Conservation (phyloP, 1,140 invertebrate genomes). For the Ericerus pela region DNA sequence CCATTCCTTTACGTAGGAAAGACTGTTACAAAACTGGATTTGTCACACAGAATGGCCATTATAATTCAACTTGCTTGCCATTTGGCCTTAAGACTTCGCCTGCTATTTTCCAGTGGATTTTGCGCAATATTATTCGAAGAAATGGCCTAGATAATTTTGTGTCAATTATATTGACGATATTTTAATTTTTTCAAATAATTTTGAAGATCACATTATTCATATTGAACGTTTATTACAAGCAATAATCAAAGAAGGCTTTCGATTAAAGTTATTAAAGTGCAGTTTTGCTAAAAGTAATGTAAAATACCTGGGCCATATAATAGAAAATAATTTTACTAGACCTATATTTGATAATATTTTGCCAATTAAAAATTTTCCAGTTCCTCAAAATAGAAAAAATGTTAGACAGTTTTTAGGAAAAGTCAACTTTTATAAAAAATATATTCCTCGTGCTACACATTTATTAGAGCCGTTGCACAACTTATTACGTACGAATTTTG, state of each 20-base stretch:
- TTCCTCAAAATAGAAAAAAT: constrained; percentile 20
- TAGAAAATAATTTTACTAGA: constrained; percentile 27
- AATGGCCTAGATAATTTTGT: too few relatives aligned
- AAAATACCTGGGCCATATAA: constrained; percentile 28
- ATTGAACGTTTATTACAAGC: constrained; percentile 17
- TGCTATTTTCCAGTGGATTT: constrained; percentile 31
- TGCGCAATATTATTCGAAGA: too few relatives aligned
- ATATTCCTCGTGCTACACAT: too few relatives aligned
- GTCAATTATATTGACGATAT: too few relatives aligned
- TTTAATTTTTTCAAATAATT: constrained; percentile 20
- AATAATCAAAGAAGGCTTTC: too few relatives aligned
- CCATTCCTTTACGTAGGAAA: constrained; percentile 26
- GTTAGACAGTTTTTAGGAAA: constrained; percentile 25
- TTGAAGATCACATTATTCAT: constrained; percentile 21
- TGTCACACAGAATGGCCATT: constrained; percentile 30
- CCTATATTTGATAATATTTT: constrained; percentile 28
- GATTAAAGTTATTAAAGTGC: constrained; percentile 28
- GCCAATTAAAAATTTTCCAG: constrained; percentile 27
- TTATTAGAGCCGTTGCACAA: constrained; percentile 26
- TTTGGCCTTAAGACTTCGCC: too few relatives aligned
- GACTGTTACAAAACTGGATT: constrained; percentile 30
- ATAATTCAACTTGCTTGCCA: constrained; percentile 27
- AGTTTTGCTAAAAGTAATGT: constrained; percentile 26
- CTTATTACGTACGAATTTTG: constrained; percentile 25
- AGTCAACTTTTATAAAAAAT: too few relatives aligned